A percentile compares a stretch with the other conserved stretches of the same genome.
These are phyloP conservation scores for Theropithecus gelada DNA, from an alignment of 2,113 vertebrate species.

Conservation along the genomic window DNA sequence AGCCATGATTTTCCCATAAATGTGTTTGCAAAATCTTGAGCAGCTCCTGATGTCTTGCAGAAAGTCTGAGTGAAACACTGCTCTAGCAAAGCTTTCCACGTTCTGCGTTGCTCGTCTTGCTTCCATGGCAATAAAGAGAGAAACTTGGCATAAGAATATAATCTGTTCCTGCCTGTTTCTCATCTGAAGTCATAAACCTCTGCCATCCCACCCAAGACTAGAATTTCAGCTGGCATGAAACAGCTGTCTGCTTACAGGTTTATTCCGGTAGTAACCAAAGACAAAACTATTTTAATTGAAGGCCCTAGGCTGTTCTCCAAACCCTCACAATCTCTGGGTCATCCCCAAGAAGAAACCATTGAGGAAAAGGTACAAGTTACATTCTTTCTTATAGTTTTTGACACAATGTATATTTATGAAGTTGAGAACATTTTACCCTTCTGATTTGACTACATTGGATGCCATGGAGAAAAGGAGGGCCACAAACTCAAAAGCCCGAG, in stretches of 20 bases:
- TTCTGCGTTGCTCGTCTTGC: conserved; percentile 57
- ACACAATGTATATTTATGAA: neutral
- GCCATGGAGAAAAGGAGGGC: neutral
- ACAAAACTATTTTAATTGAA: conserved; percentile 64
- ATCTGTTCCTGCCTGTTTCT: conserved; percentile 68
- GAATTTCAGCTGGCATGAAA: conserved; percentile 61
- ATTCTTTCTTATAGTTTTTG: neutral
- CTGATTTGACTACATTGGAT: neutral
- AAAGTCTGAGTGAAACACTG: neutral
- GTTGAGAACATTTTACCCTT: neutral
- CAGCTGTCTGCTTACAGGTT: conserved; percentile 70
- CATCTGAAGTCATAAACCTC: conserved; percentile 63
- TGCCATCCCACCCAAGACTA: conserved; percentile 74
- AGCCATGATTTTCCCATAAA: conserved; percentile 44
- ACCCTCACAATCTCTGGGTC: conserved; percentile 52
- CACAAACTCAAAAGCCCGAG: neutral
- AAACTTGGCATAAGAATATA: conserved; percentile 63
- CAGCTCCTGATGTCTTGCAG: conserved; percentile 11
- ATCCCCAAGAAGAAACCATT: conserved; percentile 38
- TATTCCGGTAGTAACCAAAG: conserved; percentile 71
- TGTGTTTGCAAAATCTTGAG: conserved; percentile 41
- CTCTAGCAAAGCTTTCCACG: neutral
- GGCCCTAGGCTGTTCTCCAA: conserved; percentile 50
- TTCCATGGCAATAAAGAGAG: conserved; percentile 68
- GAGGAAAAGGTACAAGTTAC: conserved; percentile 19